A percentile compares a stretch with the other conserved stretches of the same genome.
phyloP scores from a whole-genome alignment of 2,888 invertebrate genomes.

The Leptinotarsa juncta region DNA sequence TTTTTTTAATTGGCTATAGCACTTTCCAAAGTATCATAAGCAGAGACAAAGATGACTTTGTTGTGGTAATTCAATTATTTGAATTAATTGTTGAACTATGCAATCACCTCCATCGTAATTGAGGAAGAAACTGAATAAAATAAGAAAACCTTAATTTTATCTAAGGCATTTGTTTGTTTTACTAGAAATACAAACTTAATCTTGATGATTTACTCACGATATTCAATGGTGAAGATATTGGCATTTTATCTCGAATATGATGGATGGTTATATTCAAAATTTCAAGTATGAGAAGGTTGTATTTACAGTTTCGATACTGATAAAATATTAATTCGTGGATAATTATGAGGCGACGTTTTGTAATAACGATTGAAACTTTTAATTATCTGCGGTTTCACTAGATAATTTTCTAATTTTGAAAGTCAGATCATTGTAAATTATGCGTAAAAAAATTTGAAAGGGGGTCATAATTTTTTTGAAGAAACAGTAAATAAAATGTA shows the following conservation, averaged over 20 bases:
- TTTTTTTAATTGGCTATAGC: background rate
- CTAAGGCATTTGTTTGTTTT: conserved; percentile 1
- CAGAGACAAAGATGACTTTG: background rate
- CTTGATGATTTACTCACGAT: conserved; percentile 6
- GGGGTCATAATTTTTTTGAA: background rate
- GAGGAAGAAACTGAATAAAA: conserved; percentile 9
- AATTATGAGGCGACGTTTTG: background rate
- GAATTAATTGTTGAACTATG: background rate
- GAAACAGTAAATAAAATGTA: background rate
- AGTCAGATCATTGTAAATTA: background rate
- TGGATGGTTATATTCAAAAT: background rate
- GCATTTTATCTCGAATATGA: background rate
- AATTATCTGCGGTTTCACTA: background rate
- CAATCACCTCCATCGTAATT: background rate
- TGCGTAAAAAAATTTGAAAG: background rate
- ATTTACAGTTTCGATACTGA: background rate
- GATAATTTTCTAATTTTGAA: background rate
- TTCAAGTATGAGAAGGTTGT: background rate
- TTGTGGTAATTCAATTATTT: background rate
- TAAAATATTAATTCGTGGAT: background rate
- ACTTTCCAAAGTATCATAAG: background rate
- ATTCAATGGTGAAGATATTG: conserved; percentile 12
- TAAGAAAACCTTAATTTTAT: conserved; percentile 9
- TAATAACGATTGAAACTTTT: background rate
- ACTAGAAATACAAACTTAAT: conserved; percentile 8